Base-by-base conservation (phyloP, 2,888 invertebrate genomes). In the Apodemia mormo region DNA sequence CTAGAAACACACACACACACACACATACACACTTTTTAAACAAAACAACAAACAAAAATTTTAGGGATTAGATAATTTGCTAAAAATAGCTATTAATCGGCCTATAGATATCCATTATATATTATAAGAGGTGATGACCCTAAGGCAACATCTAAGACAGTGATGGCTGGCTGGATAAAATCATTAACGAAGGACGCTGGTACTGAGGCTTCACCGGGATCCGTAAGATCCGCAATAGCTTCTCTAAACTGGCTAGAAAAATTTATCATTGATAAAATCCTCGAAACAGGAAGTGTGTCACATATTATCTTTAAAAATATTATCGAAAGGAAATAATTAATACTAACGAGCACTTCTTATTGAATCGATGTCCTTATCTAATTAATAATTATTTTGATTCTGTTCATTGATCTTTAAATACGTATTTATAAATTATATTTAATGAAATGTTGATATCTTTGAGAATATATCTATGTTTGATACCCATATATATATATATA, bases 231-330 rank as follows among this genome's bases (percentile, higher is more conserved):
- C 56, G 56, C 56, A 29, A 29, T 58, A 58, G 56, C 56, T 30
- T 58, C 56, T 58, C 56, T 58, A 30, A 58, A 74, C 68, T 73
- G 52, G 68, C 10, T 73, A 10, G 71, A 72, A 58, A 72, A 69
- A 12, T 73, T 70, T 61, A 45, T 71, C 14, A 66, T 74, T 10
- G 69, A 74, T 65, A 43, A 74, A 56, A 74, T 74, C 45, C 64
- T 71, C 1, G 54, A 65, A 12, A 71, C 68, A 0, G 71, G 71
- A 70, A 70, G 49, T n/a, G 56, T 22, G 49, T 56, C 22, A 22
- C 68, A 73, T 49, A 71, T 70, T 2, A 22, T 22, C 22, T 73
- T 73, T 33, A n/a, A 22, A 71, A 67, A 91, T 79, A 4, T 77
- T 82, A 70, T 56, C 52, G 70, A 45, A 67, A 68, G 14, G 67